Evolutionary conservation across 2,797 vertebrate genomes (phyloP).

Genomic region (Parotocinclus haroldoi): DNA sequence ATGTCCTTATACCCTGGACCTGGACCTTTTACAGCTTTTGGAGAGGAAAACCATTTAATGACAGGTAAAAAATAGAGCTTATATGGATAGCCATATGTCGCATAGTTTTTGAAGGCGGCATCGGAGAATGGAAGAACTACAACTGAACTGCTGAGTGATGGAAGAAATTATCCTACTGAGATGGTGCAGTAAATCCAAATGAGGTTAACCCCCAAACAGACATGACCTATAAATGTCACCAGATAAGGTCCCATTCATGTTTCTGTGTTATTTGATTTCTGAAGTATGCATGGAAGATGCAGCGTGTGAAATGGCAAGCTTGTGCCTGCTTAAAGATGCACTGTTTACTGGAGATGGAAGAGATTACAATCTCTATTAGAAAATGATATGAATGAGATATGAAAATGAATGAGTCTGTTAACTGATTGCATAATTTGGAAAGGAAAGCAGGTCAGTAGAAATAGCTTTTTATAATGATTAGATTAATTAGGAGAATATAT

Average conservation of each 20-base stretch:
- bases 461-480: constrained; percentile 35
- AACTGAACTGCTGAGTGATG: neutral
- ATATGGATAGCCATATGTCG: too few relatives aligned
- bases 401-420: constrained; percentile 9
- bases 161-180: neutral
- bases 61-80: too few relatives aligned
- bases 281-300: neutral
- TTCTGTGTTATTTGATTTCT: neutral
- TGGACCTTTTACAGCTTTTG: too few relatives aligned
- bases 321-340: neutral
- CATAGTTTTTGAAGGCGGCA: too few relatives aligned
- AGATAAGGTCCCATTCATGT: constrained; percentile 3
- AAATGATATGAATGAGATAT: too few relatives aligned
- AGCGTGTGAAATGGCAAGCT: neutral
- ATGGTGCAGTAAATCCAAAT: too few relatives aligned
- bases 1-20: too few relatives aligned
- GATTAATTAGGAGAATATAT: constrained; percentile 10
- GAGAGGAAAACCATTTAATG: too few relatives aligned
- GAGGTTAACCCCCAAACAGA: neutral
- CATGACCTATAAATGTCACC: constrained; percentile 7
- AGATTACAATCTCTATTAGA: constrained; percentile 25
- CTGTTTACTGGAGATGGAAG: neutral
- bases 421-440: constrained; percentile 33
- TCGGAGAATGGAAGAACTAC: neutral
- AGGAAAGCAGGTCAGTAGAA: constrained; percentile 21